Base-by-base conservation (phyloP, 2,797 vertebrate genomes). In the Paramormyrops hopkinsi region DNA sequence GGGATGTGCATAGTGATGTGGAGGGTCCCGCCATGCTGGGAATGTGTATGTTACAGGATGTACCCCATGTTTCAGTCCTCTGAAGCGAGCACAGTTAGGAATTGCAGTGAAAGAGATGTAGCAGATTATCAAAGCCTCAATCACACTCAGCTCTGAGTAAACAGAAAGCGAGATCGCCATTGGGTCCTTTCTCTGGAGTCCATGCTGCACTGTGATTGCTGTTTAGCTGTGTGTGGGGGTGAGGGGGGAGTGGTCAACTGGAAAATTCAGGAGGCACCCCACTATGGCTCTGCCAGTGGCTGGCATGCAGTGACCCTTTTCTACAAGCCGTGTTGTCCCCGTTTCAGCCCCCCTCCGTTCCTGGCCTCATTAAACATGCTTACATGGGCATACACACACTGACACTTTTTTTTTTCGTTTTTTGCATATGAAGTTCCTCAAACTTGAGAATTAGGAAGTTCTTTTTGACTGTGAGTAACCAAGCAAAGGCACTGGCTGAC, bases 361-460 rank as follows among this genome's bases (percentile, higher is more conserved):
- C 29, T 25, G 86, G 7, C 46, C n/a, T 29, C 25, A 51, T 29
- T 25, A 25, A 62, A 37, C 56, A 54, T 41, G 29, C 54, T 46
- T 65, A 12, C 54, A 62, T 3, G n/a, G 0, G 0, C 50, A 87
- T 3, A 37, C 85, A 37, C 33, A n/a, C 33, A 22, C 19, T 69
- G n/a, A 46, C 22, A 19, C 53, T 88, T 83, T 79, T 82, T 88
- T 37, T 53, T n/a, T 22, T 7, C 14, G 65, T 19, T 62, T 62
- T 22, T 69, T 84, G 29, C 59, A 54, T 44, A 73, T 76, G 12
- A 84, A 88, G 79, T 90, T 90, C 89, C 89, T 90, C 87, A 85
- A 86, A 86, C 44, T 29, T 73, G 37, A 88, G 88, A 88, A 90
- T 76, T 33, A 56, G 89, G 88, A 90, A 90, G 79, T 76, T 88